Percentiles rank a stretch among this genome's conserved stretches.
These are phyloP conservation scores for Otis tarda DNA, from an alignment of 2,113 vertebrate genomes.

Conservation along the genomic window DNA sequence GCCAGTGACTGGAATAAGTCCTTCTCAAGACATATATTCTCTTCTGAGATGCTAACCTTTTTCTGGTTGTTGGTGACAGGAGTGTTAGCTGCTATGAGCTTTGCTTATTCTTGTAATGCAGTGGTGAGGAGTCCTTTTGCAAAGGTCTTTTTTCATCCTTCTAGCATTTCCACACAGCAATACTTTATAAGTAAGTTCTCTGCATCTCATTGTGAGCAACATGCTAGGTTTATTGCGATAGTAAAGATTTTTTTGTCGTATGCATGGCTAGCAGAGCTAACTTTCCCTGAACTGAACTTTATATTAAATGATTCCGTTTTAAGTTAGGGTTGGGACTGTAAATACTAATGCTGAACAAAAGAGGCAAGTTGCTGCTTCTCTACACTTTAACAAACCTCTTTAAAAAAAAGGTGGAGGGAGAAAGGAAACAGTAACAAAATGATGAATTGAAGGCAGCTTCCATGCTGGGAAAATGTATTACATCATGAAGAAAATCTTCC, in stretches of 20 bases:
- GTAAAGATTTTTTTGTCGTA: not conserved
- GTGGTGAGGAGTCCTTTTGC: not conserved
- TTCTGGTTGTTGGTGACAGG: not conserved
- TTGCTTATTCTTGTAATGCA: not conserved
- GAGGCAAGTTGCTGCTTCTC: not conserved
- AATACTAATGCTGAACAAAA: not conserved
- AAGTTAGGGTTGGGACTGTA: not conserved
- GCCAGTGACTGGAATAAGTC: not conserved
- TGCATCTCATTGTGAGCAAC: not conserved
- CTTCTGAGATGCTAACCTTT: not conserved
- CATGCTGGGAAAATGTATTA: not conserved
- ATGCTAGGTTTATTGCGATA: not conserved
- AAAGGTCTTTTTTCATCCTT: not conserved
- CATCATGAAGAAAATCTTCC: not conserved
- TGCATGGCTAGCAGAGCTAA: not conserved
- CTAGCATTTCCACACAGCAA: not conserved
- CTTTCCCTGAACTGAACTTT: not conserved
- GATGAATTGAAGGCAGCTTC: not conserved
- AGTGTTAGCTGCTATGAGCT: not conserved
- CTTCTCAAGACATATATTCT: not conserved
- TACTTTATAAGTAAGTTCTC: not conserved
- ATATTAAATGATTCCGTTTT: not conserved
- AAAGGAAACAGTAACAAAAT: not conserved
- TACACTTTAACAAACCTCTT: not conserved
- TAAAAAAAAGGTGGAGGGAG: not conserved